Evolutionary conservation across 2,888 invertebrate genomes (phyloP).

Genomic region (Aromia moschata): DNA sequence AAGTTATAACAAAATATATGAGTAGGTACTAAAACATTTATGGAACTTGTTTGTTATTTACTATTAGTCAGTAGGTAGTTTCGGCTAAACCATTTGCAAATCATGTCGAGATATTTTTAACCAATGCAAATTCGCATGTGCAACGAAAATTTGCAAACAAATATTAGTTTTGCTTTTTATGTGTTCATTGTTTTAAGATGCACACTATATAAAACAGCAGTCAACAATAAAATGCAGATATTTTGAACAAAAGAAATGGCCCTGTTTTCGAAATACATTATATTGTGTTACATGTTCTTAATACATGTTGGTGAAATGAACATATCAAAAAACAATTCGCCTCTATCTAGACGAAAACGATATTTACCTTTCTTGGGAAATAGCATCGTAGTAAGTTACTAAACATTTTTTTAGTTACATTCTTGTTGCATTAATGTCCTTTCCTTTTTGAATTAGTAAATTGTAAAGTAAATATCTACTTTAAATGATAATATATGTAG

Average conservation of each 20-base stretch:
- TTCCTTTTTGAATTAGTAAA: no score
- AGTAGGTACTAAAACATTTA: no score
- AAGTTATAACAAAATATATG: no score
- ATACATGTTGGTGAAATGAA: not conserved
- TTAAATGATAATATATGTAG: no score
- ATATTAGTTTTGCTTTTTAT: constrained; percentile 8
- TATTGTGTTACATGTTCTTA: not conserved
- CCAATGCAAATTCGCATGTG: no score
- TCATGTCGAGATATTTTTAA: no score
- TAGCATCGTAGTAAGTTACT: not conserved
- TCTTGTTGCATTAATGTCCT: no score
- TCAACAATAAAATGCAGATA: not conserved
- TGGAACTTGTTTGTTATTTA: no score
- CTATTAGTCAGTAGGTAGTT: no score
- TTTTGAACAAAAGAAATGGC: not conserved
- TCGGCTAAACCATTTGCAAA: not conserved
- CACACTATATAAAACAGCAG: constrained; percentile 6
- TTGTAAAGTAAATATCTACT: no score
- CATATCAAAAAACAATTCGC: not conserved
- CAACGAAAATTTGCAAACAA: no score
- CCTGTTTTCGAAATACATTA: not conserved
- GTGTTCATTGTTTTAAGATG: constrained; percentile 2
- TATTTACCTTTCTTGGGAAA: constrained; percentile 11
- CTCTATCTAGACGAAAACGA: not conserved
- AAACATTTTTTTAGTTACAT: not conserved